Evolutionary conservation across 2,888 invertebrate genomes (phyloP), one percentile per base, ranked within the genome.

Genomic region (Drosophila monieri): DNA sequence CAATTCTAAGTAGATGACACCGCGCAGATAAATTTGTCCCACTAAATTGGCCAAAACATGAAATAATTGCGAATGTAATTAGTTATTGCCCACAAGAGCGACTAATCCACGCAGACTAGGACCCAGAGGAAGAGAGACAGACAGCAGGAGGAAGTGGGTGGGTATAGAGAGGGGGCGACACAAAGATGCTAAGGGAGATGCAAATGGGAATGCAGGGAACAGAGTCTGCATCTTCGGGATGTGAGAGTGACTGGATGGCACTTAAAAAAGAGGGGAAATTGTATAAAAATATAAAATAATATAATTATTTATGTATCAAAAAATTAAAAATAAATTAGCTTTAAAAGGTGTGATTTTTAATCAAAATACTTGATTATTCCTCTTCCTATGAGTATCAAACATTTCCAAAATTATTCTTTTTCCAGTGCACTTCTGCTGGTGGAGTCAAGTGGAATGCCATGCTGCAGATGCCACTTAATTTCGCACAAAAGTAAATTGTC

Each of bases 11-110:
- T 90, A 91, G 91, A 91, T 91, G 90, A 91, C 91, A 91, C 90
- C 88, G 90, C 89, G 81, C 90, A 91, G 91, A 91, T 91, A 91
- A 91, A 91, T 91, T 91, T 91, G 91, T 90, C 89, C 90, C 85
- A 90, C 89, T 91, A 91, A 91, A 91, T 91, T 91, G 91, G 89
- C 91, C 91, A 90, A 91, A 91, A 91, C 91, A 91, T 91, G 91
- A 91, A 91, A 91, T 91, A 91, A 91, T 91, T 91, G 91, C 91
- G 90, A 91, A 91, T 91, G 91, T 91, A 91, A 91, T 91, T 91
- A 91, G 91, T 91, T 91, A 90, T 90, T 90, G 90, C 90, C 90
- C 88, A 81, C 84, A 80, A 83, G 76, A 87, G 78, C 81, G 80
- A 78, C 78, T 80, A 74, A 67, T 69, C 62, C 72, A 76, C 57